phyloP scores from a whole-genome alignment of 2,888 invertebrate species.

The Caenorhabditis sinica region DNA sequence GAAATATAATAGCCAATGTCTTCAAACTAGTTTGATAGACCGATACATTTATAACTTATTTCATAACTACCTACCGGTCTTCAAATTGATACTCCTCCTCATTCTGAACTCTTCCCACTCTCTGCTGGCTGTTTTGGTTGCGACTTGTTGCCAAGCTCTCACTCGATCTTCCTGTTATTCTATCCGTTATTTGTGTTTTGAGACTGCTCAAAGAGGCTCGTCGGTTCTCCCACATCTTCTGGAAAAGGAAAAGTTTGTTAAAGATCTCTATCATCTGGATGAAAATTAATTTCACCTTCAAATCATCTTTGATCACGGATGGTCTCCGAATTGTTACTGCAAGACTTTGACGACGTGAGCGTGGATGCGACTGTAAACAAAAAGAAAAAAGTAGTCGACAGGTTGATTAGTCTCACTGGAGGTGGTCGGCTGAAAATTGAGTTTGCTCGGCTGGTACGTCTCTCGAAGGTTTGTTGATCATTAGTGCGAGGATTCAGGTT shows the following conservation, averaged over 20 bases:
- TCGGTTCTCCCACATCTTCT: constrained; percentile 53
- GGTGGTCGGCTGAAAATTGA: constrained; percentile 31
- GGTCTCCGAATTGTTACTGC: constrained; percentile 44
- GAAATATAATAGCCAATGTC: background rate
- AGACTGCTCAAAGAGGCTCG: constrained; percentile 42
- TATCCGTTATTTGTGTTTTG: constrained; percentile 33
- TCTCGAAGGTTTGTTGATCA: background rate
- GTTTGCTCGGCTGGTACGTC: constrained; percentile 19
- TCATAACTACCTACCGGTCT: background rate
- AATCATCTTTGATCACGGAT: constrained; percentile 43
- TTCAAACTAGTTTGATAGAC: no score
- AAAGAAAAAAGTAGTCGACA: background rate
- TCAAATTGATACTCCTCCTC: background rate
- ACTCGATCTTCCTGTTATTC: constrained; percentile 17
- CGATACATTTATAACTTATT: no score
- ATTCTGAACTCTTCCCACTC: background rate
- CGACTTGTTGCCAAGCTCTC: constrained; percentile 14
- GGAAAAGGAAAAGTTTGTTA: constrained; percentile 14
- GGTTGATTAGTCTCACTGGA: background rate
- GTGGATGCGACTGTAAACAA: constrained; percentile 26
- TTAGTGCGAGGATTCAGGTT: constrained; percentile 11
- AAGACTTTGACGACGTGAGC: constrained; percentile 54
- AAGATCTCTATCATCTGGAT: background rate
- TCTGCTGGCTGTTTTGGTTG: background rate
- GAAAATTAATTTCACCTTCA: constrained; percentile 50